phyloP scores from a whole-genome alignment of 2,888 invertebrate genomes.

The Maniola hyperantus region DNA sequence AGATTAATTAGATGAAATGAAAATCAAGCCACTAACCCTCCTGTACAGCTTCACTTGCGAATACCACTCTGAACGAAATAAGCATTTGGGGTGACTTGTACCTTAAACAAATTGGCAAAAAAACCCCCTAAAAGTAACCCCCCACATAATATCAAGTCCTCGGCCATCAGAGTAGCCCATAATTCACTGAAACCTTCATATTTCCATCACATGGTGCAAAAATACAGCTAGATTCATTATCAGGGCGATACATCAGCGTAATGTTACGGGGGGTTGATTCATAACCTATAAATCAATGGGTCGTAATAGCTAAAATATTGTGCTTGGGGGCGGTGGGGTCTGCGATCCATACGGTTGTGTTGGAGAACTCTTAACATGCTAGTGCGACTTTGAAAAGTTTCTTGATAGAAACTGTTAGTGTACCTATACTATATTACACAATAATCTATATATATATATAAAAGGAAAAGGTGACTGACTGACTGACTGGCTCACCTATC shows the following conservation, averaged over 20 bases:
- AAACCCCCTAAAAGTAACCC: slow-evolving; percentile 1
- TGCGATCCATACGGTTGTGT: not conserved
- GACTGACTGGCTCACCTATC: no score
- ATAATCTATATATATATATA: no score
- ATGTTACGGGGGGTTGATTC: slow-evolving; percentile 73
- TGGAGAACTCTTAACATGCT: not conserved
- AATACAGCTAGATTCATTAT: slow-evolving; percentile 80
- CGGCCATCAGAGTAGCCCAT: slow-evolving; percentile 39
- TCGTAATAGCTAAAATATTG: slow-evolving; percentile 79
- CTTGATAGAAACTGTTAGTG: not conserved
- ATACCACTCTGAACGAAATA: not conserved
- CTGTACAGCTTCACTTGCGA: no score
- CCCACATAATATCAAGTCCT: slow-evolving; percentile 13
- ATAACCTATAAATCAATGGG: slow-evolving; percentile 81
- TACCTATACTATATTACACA: no score
- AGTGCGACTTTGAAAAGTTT: not conserved
- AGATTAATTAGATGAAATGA: no score
- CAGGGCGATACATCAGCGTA: slow-evolving; percentile 74
- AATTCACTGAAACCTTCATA: slow-evolving; percentile 61
- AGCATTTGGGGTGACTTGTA: not conserved
- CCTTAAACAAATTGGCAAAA: slow-evolving; percentile 1
- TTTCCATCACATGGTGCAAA: slow-evolving; percentile 78
- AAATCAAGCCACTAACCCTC: no score
- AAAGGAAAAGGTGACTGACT: no score
- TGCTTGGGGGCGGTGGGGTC: slow-evolving; percentile 45